Conservation (phyloP, 2,797 vertebrate genomes). For the Kryptopterus vitreolus region DNA sequence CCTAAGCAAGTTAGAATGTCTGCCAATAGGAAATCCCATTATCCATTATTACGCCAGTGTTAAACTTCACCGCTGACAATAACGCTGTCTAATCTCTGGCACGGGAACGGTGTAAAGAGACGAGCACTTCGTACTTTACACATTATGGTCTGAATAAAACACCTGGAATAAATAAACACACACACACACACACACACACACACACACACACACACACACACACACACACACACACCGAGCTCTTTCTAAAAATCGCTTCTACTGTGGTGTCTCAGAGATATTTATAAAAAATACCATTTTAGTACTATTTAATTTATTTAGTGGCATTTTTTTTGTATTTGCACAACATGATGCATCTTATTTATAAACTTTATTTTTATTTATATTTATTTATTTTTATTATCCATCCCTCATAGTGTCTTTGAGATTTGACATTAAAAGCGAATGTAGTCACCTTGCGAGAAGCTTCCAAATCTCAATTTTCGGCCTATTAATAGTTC, state of each 20-base stretch:
- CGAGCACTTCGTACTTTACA: neutral
- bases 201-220: too few relatives aligned
- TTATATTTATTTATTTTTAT: too few relatives aligned
- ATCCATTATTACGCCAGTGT: neutral
- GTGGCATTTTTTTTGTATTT: neutral
- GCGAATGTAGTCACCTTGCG: neutral
- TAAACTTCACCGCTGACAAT: neutral
- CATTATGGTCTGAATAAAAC: neutral
- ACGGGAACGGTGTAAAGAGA: neutral
- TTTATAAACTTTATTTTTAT: too few relatives aligned
- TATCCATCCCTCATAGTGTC: neutral
- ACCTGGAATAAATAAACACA: neutral
- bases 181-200: too few relatives aligned
- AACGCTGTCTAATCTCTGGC: neutral
- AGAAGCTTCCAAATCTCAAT: neutral
- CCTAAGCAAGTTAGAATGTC: neutral
- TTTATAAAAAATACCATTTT: too few relatives aligned
- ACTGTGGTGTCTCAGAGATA: neutral
- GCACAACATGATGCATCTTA: too few relatives aligned
- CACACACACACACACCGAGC: neutral
- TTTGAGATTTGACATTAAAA: neutral
- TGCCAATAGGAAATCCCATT: neutral
- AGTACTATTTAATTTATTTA: neutral
- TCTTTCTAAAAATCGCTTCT: neutral
- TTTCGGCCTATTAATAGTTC: neutral